These are phyloP conservation scores for Ommatoiulus sabulosus DNA, from an alignment of 2,888 invertebrate species.

Conservation along the genomic window DNA sequence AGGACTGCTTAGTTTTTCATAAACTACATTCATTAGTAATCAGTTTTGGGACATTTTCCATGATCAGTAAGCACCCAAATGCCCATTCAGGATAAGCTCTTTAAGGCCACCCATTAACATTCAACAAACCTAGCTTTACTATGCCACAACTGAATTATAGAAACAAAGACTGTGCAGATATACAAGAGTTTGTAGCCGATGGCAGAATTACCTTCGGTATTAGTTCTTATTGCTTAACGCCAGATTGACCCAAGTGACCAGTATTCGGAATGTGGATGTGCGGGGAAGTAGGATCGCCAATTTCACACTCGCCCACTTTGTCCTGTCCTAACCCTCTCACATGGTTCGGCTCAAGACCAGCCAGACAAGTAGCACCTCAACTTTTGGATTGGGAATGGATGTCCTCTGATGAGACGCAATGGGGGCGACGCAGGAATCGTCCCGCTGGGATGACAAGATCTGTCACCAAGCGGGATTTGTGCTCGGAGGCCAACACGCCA, in stretches of 20 bases:
- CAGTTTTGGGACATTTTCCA: background rate
- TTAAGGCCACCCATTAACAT: constrained; percentile 1
- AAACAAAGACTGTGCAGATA: constrained; percentile 57
- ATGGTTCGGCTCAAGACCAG: constrained; percentile 49
- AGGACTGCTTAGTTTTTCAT: too few species aligned
- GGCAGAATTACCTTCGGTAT: constrained; percentile 56
- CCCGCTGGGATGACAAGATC: constrained; percentile 36
- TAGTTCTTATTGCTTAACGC: constrained; percentile 52
- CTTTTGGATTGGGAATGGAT: constrained; percentile 52
- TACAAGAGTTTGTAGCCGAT: constrained; percentile 54
- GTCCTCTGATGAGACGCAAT: constrained; percentile 49
- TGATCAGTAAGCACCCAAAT: background rate
- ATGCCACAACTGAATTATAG: constrained; percentile 51
- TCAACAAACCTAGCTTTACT: constrained; percentile 16
- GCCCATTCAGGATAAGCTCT: background rate
- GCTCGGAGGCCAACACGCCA: constrained; percentile 50
- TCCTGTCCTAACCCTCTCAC: constrained; percentile 54
- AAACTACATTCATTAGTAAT: too few species aligned
- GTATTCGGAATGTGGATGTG: constrained; percentile 49
- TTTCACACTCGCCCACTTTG: constrained; percentile 49
- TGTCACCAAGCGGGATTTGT: constrained; percentile 50
- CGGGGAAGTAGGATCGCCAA: constrained; percentile 51
- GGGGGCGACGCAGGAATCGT: constrained; percentile 47
- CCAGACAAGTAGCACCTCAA: constrained; percentile 45
- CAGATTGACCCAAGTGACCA: constrained; percentile 49